Percentiles rank a stretch among this genome's conserved stretches.
Conservation (phyloP, 1,140 invertebrate species). For the Bombyx mandarina region DNA sequence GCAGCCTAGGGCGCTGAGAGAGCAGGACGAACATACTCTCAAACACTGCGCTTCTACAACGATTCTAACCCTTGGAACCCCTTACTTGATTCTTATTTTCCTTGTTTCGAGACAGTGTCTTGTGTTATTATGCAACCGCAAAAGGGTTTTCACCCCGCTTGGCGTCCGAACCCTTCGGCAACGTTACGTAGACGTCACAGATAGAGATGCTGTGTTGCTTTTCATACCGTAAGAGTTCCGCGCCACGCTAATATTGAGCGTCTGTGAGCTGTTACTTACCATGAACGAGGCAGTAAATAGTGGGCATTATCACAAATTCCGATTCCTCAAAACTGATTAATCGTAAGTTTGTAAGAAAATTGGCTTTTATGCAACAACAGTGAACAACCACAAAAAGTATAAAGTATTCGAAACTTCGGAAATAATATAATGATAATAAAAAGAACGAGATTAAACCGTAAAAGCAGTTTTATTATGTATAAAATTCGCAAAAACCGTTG, state of each 20-base stretch:
- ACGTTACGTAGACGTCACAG: slow-evolving; percentile 53
- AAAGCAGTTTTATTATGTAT: too few species aligned
- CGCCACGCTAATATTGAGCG: slow-evolving; percentile 61
- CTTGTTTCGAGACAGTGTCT: slow-evolving; percentile 36
- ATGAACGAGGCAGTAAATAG: slow-evolving; percentile 27
- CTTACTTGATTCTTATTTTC: slow-evolving; percentile 50
- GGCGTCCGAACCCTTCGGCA: slow-evolving; percentile 31
- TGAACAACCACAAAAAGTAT: too few species aligned
- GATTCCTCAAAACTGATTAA: too few species aligned
- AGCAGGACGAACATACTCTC: slow-evolving; percentile 56
- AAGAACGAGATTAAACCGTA: too few species aligned
- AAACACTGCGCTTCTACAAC: slow-evolving; percentile 28
- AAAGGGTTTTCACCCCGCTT: slow-evolving; percentile 60
- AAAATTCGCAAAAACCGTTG: too few species aligned
- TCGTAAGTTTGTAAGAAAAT: too few species aligned
- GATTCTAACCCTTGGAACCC: slow-evolving; percentile 63
- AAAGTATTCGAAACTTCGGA: too few species aligned
- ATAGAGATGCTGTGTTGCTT: slow-evolving; percentile 61
- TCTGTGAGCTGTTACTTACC: slow-evolving; percentile 49
- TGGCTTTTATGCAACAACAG: too few species aligned
- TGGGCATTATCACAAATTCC: too few species aligned
- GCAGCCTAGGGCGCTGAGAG: slow-evolving; percentile 54
- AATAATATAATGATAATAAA: too few species aligned
- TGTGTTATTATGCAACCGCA: slow-evolving; percentile 41
- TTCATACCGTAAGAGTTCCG: slow-evolving; percentile 37